A percentile compares a stretch with the other conserved stretches of the same genome.
These are phyloP conservation scores for Andrena cerasifolii DNA, from an alignment of 1,140 invertebrate genomes.

Conservation along the genomic window DNA sequence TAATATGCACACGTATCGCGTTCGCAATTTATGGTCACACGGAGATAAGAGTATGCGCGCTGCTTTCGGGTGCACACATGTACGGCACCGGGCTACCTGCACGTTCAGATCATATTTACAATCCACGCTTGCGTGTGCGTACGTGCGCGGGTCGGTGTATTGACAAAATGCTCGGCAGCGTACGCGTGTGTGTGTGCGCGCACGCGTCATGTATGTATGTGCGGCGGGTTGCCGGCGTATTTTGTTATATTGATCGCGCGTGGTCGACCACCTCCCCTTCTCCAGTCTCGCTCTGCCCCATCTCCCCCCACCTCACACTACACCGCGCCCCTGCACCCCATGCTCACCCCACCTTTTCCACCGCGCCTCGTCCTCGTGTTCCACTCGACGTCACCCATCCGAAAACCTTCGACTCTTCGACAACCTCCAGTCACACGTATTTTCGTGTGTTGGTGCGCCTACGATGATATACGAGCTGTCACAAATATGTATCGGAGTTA, in stretches of 20 bases:
- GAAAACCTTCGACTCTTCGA: constrained; percentile 67
- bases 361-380: constrained; percentile 73
- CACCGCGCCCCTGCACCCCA: constrained; percentile 76
- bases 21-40: constrained; percentile 54
- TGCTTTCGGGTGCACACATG: constrained; percentile 1
- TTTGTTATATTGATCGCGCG: constrained; percentile 83
- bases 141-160: constrained; percentile 41
- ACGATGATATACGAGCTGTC: constrained; percentile 50
- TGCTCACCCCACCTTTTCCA: constrained; percentile 62
- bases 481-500: constrained; percentile 48
- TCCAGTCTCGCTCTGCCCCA: constrained; percentile 77
- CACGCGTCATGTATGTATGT: constrained; percentile 61
- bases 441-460: constrained; percentile 45
- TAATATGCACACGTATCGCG: constrained; percentile 36
- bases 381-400: constrained; percentile 68
- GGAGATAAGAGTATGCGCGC: constrained; percentile 37
- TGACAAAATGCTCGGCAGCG: constrained; percentile 39
- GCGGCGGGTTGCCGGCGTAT: constrained; percentile 79
- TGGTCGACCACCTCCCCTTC: constrained; percentile 82
- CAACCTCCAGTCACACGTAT: constrained; percentile 59
- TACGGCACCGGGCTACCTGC: not conserved
- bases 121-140: constrained; percentile 41
- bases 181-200: constrained; percentile 48
- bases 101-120: constrained; percentile 63
- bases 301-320: constrained; percentile 76